Conservation (phyloP, 2,797 vertebrate genomes). For the Luscinia luscinia region DNA sequence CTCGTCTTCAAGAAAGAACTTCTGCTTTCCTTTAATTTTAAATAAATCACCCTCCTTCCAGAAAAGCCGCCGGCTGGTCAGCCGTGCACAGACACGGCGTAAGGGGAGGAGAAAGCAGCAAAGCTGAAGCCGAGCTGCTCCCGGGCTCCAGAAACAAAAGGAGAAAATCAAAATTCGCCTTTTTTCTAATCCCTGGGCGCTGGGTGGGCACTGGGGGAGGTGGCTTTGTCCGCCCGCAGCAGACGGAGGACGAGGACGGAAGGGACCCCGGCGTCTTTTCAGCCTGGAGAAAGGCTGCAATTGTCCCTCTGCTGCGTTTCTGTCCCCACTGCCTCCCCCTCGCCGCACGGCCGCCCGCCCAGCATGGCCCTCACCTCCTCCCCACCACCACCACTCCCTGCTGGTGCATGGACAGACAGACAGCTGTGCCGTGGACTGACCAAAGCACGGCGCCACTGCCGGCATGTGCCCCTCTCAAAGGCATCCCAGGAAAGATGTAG, state of each 20-base stretch:
- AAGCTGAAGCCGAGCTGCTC: neutral
- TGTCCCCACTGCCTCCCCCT: constrained; percentile 46
- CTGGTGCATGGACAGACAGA: neutral
- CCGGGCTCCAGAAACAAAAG: constrained; percentile 20
- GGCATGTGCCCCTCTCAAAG: neutral
- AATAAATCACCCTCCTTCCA: constrained; percentile 40
- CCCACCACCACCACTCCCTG: neutral
- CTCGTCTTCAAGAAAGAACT: constrained; percentile 29
- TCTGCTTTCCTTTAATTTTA: constrained; percentile 59
- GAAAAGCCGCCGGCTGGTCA: constrained; percentile 25
- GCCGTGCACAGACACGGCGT: neutral
- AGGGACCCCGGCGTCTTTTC: constrained; percentile 46
- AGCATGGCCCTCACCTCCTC: neutral
- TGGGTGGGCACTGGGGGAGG: constrained; percentile 41
- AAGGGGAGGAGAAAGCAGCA: constrained; percentile 24
- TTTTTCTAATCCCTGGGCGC: constrained; percentile 48
- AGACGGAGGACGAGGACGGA: constrained; percentile 4
- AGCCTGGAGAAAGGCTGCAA: constrained; percentile 32
- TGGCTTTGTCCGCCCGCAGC: constrained; percentile 22
- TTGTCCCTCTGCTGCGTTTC: constrained; percentile 14
- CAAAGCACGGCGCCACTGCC: neutral
- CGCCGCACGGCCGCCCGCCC: accelerated
- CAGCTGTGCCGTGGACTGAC: accelerated
- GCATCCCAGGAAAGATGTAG: neutral
- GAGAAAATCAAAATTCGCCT: constrained; percentile 38